Percentiles rank a stretch among this genome's conserved stretches.
Evolutionary conservation across 2,888 invertebrate genomes (phyloP).

Genomic region (Tetropium fuscum): DNA sequence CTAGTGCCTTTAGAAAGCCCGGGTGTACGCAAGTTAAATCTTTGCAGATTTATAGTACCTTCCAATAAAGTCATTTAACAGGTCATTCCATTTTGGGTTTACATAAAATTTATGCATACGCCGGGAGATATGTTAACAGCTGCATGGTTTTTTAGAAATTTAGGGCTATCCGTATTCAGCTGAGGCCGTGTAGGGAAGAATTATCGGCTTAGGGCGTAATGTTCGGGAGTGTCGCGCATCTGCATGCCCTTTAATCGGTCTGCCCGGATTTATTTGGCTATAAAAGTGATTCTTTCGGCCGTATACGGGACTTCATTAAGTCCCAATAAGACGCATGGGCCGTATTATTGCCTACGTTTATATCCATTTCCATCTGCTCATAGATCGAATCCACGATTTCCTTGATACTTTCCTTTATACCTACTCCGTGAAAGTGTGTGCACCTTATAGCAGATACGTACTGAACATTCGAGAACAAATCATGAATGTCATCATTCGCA

Average conservation of each 20-base stretch:
- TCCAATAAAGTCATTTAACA: slow-evolving; percentile 37
- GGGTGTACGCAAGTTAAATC: slow-evolving; percentile 24
- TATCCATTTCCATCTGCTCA: slow-evolving; percentile 61
- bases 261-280: slow-evolving; percentile 61
- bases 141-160: slow-evolving; percentile 44
- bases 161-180: slow-evolving; percentile 55
- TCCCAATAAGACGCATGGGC: slow-evolving; percentile 63
- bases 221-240: slow-evolving; percentile 58
- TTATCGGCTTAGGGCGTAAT: slow-evolving; percentile 56
- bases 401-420: slow-evolving; percentile 15
- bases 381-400: slow-evolving; percentile 47
- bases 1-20: background rate
- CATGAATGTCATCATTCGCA: too few relatives aligned
- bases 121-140: slow-evolving; percentile 40
- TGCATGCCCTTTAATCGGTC: slow-evolving; percentile 63
- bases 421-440: too few relatives aligned
- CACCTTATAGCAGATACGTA: too few relatives aligned
- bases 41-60: slow-evolving; percentile 13
- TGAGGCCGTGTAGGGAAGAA: slow-evolving; percentile 53
- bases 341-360: slow-evolving; percentile 64
- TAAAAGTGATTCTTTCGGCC: slow-evolving; percentile 63
- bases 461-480: too few relatives aligned
- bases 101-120: slow-evolving; percentile 36
- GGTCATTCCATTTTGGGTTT: slow-evolving; percentile 35
- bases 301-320: slow-evolving; percentile 65